Conservation (phyloP, 2,888 invertebrate genomes). For the Caenorhabditis angaria region DNA sequence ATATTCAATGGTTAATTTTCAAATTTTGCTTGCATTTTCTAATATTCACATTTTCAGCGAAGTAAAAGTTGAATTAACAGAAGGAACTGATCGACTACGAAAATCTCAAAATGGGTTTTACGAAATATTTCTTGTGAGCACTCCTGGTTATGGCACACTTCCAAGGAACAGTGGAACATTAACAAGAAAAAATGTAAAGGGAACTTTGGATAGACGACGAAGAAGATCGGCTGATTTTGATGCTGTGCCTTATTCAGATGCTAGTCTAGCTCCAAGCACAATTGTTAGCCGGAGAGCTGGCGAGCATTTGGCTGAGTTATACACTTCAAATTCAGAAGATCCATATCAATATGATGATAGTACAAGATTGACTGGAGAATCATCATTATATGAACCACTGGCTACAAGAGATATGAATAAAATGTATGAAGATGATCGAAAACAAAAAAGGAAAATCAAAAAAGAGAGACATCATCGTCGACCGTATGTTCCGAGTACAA, state of each 20-base stretch:
- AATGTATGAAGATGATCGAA: conserved; percentile 31
- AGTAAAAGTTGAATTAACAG: conserved; percentile 62
- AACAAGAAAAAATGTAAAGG: conserved; percentile 20
- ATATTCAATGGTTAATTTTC: conserved; percentile 54
- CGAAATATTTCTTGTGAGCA: conserved; percentile 59
- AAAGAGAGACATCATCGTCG: conserved; percentile 53
- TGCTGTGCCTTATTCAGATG: conserved; percentile 37
- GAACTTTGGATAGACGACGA: conserved; percentile 29
- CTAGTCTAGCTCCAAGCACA: conserved; percentile 33
- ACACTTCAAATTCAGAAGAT: conserved; percentile 64
- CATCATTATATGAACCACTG: conserved; percentile 49
- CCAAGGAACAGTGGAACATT: conserved; percentile 50
- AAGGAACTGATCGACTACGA: conserved; percentile 48
- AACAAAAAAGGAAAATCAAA: conserved; percentile 44
- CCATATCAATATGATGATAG: conserved; percentile 59
- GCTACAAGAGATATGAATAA: conserved; percentile 35
- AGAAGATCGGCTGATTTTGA: conserved; percentile 46
- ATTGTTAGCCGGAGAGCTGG: conserved; percentile 59
- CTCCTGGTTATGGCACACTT: conserved; percentile 48
- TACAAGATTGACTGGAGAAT: conserved; percentile 36
- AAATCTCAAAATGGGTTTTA: conserved; percentile 60
- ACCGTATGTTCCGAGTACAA: conserved; percentile 68
- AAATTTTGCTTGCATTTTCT: conserved; percentile 4
- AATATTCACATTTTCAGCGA: conserved; percentile 48
- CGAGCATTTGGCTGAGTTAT: conserved; percentile 65